Percentiles rank a stretch among this genome's conserved stretches.
These are phyloP conservation scores for Chrysodeixis includens DNA, from an alignment of 2,888 invertebrate species.

Conservation along the genomic window DNA sequence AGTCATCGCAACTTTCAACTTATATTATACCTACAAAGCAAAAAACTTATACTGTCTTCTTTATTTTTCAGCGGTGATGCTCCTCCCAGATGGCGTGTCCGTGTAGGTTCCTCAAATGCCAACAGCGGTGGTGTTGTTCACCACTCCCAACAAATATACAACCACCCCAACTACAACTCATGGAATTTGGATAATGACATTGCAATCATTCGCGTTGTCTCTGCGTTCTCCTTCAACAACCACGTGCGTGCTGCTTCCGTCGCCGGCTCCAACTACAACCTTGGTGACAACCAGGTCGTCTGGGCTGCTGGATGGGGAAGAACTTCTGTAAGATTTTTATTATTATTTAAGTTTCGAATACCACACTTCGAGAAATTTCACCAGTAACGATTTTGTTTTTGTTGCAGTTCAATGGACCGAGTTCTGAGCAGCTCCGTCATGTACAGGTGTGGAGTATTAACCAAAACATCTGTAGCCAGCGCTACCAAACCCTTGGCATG, in stretches of 20 bases:
- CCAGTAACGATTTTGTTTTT: not conserved
- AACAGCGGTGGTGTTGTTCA: constrained; percentile 66
- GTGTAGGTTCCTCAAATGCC: constrained; percentile 63
- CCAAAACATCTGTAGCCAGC: constrained; percentile 56
- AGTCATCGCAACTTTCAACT: not conserved
- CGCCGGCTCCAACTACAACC: constrained; percentile 64
- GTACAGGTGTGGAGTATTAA: constrained; percentile 64
- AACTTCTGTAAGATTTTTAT: constrained; percentile 57
- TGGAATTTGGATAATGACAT: constrained; percentile 58
- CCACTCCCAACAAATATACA: constrained; percentile 37
- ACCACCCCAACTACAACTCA: constrained; percentile 57
- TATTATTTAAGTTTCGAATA: not conserved
- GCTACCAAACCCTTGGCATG: constrained; percentile 50
- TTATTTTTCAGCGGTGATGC: constrained; percentile 56
- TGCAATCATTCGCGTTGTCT: constrained; percentile 55
- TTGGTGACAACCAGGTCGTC: constrained; percentile 63
- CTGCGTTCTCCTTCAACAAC: constrained; percentile 47
- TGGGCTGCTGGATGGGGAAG: constrained; percentile 71
- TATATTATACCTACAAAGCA: not conserved
- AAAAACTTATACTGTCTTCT: not conserved
- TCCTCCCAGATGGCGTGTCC: constrained; percentile 56
- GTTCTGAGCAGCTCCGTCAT: not conserved
- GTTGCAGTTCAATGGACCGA: not conserved
- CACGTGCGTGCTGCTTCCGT: constrained; percentile 55
- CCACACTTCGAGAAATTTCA: no score